Evolutionary conservation across 2,888 invertebrate genomes (phyloP).

Genomic region (Parnassius orleans): DNA sequence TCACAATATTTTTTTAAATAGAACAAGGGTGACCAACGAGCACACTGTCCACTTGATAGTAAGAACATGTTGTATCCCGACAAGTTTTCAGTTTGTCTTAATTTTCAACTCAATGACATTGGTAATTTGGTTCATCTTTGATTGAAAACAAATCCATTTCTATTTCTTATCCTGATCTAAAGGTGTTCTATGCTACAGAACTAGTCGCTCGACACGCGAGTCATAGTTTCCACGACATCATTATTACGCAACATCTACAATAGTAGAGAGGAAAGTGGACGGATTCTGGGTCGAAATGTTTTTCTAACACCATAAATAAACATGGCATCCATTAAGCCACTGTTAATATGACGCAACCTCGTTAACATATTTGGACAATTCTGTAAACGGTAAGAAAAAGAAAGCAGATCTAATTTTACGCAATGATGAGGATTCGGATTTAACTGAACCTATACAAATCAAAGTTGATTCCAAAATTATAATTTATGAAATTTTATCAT

Average conservation of each 20-base stretch:
- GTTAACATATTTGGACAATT: constrained; percentile 43
- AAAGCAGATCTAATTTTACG: too few relatives aligned
- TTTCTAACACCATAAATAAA: constrained; percentile 24
- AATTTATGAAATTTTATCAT: too few relatives aligned
- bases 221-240: constrained; percentile 33
- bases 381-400: not conserved
- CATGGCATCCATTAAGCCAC: constrained; percentile 3
- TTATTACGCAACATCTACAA: constrained; percentile 32
- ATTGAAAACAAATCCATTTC: too few relatives aligned
- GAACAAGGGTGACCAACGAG: too few relatives aligned
- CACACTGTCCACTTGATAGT: too few relatives aligned
- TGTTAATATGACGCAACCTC: constrained; percentile 4
- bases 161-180: not conserved
- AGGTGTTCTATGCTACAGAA: constrained; percentile 1
- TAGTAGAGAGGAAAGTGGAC: constrained; percentile 26
- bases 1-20: too few relatives aligned
- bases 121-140: too few relatives aligned
- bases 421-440: not conserved
- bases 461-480: too few relatives aligned
- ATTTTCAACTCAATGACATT: too few relatives aligned
- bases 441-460: too few relatives aligned
- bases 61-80: too few relatives aligned
- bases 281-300: constrained; percentile 20
- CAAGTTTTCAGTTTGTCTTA: too few relatives aligned
- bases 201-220: constrained; percentile 19